Base-by-base conservation (phyloP, 2,113 vertebrate genomes). In the Tachysurus fulvidraco region DNA sequence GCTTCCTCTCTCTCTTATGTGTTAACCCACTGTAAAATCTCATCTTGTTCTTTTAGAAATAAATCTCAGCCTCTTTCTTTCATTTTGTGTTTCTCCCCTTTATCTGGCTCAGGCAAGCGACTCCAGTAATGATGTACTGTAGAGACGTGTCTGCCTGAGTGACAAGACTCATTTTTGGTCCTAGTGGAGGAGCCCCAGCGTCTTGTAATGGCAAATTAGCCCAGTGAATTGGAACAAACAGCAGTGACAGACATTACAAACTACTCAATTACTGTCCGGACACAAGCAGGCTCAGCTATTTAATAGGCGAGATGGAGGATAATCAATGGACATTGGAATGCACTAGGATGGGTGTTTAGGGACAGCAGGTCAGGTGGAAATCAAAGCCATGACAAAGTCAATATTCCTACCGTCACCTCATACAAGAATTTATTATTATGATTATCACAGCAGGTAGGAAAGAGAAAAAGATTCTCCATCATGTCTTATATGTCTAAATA, bases 81-180 rank as follows among this genome's bases (percentile, higher is more conserved):
- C 67, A 30, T 28, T 88, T 76, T 78, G 21, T 46, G 36, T 85
- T 64, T 62, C 83, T 86, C 36, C 25, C 46, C 52, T 86, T 41
- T 81, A 85, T 71, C 71, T 30, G 44, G 41, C 71, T 73, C 83
- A 46, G 64, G 55, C 60, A 57, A 85, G 83, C 86, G 87, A 64
- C 64, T 83, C 83, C 76, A 23, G 85, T 89, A 88, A 87, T 91
- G 87, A 91, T 91, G 85, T 54, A 81, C 41, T 65, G 55, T 36
- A n/a, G 30, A 80, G 71, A 86, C 25, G 52, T 21, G 41, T 50
- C 46, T 25, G 83, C 65, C 14, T 85, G 85, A 89, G 67, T 83
- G 90, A 89, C 83, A 87, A 82, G 83, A 54, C 85, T 83, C 82
- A 87, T 88, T 90, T 87, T 88, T 85, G 46, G 69, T 86, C 54